Percentiles rank a stretch among this genome's conserved stretches.
These are phyloP conservation scores for Oceanodroma leucorhoa DNA, from an alignment of 2,797 vertebrate species.

Conservation along the genomic window DNA sequence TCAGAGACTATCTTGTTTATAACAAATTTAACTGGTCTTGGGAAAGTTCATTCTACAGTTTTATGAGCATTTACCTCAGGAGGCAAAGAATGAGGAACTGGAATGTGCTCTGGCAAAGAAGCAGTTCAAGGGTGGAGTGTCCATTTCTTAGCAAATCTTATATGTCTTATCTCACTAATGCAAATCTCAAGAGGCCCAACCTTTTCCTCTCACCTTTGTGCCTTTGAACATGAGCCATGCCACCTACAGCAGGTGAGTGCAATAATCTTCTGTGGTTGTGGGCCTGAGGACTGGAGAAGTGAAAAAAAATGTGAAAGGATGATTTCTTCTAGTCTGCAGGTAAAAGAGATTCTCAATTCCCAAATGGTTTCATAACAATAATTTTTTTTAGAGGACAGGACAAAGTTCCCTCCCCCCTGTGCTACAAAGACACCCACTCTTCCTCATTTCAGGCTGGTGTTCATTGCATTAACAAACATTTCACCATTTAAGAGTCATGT, in stretches of 20 bases:
- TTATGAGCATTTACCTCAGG: background rate
- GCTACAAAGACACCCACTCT: background rate
- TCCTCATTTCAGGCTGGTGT: background rate
- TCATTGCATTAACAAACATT: background rate
- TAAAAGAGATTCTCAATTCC: background rate
- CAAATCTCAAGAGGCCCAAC: background rate
- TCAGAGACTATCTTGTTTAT: background rate
- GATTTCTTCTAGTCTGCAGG: background rate
- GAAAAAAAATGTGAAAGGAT: background rate
- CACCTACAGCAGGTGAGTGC: background rate
- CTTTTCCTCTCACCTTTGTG: background rate
- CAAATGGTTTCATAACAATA: background rate
- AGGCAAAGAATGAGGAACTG: background rate
- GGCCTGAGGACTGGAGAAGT: background rate
- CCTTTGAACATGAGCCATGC: background rate
- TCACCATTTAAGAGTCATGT: background rate
- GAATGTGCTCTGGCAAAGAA: background rate
- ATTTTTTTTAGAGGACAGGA: background rate
- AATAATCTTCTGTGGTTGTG: background rate
- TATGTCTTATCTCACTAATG: background rate
- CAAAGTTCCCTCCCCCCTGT: background rate
- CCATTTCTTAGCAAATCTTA: background rate
- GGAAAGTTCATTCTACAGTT: background rate
- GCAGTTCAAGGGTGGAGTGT: background rate
- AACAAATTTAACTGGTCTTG: background rate